Evolutionary conservation across 1,140 invertebrate genomes (phyloP), one percentile per base, ranked within the genome.

Genomic region (Saccostrea glomerata): DNA sequence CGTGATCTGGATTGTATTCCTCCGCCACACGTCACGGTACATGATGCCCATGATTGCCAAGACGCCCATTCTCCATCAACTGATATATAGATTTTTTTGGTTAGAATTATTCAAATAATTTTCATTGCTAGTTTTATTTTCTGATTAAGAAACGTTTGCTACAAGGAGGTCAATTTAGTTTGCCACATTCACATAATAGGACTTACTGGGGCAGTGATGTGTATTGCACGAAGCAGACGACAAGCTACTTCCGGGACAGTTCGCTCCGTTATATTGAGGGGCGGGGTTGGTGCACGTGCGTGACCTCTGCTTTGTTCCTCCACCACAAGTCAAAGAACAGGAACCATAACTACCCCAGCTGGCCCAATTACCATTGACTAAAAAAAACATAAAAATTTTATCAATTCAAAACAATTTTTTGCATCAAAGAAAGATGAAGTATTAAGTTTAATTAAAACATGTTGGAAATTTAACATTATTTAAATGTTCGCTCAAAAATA

Each of bases 291-390:
- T 70, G 89, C 92, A 93, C 2, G 30, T 40, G 20, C 92, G 84
- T 23, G 55, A 63, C 70, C 91, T 60, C 23, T 88, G 66, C 70
- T 88, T 84, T 15, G 82, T 47, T 2, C 93, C 93, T 54, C 86
- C 86, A 12, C 90, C 91, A 89, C 92, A 93, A 7, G 89, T 85
- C 82, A 60, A 85, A 82, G 92, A 92, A 85, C 91, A 92, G 6
- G 60, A 47, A 1, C 60, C 54, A 90, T 92, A 94, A 5, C 84
- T 63, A 11, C 85, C 70, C 93, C 93, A 94, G 6, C 77, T 15
- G 25, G 89, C 86, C 93, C 93, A 94, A 4, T 66, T 55, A 77
- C 93, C 92, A 88, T 93, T 66, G 17, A 73, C 84, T 77, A 5
- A 17, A 23, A 47, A 2, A 77, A 17, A 77, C 17, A 66, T 0